phyloP scores from a whole-genome alignment of 2,113 vertebrate species.

The Semicossyphus pulcher region DNA sequence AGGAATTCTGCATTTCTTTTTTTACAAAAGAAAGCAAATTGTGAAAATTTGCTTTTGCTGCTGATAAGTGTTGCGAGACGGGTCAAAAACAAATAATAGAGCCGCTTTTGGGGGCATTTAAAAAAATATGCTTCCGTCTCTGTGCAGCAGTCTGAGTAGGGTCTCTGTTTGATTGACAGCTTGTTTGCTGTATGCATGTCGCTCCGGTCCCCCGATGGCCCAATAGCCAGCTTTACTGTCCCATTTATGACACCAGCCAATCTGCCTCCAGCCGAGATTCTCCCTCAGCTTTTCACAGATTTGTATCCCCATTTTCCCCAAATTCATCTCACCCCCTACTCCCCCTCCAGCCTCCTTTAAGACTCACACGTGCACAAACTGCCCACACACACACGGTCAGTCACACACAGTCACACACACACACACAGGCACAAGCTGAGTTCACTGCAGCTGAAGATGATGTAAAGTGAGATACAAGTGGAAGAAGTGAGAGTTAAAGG shows the following conservation, averaged over 20 bases:
- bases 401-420: conserved; percentile 1
- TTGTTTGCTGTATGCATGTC: conserved; percentile 59
- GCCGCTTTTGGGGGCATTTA: conserved; percentile 18
- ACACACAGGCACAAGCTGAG: conserved; percentile 37
- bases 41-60: conserved; percentile 39
- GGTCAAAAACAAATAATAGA: conserved; percentile 53
- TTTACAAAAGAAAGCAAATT: conserved; percentile 55
- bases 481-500: conserved; percentile 44
- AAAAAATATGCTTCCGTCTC: conserved; percentile 12
- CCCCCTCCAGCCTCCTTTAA: conserved; percentile 53
- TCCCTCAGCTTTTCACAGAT: conserved; percentile 84
- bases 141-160: conserved; percentile 30
- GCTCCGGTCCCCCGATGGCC: conserved; percentile 73
- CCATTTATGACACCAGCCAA: conserved; percentile 83
- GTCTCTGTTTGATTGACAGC: conserved; percentile 86
- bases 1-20: conserved; percentile 80
- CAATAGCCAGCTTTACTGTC: conserved; percentile 74
- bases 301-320: conserved; percentile 82
- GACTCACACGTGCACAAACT: conserved; percentile 52
- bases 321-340: conserved; percentile 78
- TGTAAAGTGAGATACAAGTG: conserved; percentile 66
- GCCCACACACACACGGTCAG: conserved; percentile 10
- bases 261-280: conserved; percentile 83
- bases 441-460: conserved; percentile 54
- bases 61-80: conserved; percentile 30